These are phyloP conservation scores for Scaptomyza pallida DNA, from an alignment of 1,140 invertebrate genomes.

Conservation along the genomic window DNA sequence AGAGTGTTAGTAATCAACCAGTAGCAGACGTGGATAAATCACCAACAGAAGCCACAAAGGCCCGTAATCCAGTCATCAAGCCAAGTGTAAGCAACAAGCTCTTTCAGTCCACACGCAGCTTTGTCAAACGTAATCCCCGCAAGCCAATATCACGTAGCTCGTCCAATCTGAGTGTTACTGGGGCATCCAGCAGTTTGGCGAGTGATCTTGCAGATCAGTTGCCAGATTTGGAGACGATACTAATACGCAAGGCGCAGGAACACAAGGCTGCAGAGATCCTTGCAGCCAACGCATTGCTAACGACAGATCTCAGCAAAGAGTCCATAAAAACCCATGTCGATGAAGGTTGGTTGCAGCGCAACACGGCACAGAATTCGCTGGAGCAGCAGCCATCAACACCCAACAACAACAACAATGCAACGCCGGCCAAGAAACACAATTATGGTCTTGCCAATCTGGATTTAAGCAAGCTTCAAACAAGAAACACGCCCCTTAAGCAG, in stretches of 20 bases:
- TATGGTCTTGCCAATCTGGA: constrained; percentile 69
- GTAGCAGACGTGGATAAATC: constrained; percentile 28
- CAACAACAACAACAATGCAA: constrained; percentile 50
- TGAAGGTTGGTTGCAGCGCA: constrained; percentile 70
- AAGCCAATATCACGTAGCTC: constrained; percentile 86
- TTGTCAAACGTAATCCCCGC: constrained; percentile 89
- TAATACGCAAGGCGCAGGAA: constrained; percentile 76
- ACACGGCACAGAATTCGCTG: constrained; percentile 54
- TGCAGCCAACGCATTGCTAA: constrained; percentile 46
- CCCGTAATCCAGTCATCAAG: constrained; percentile 84
- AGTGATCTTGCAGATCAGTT: constrained; percentile 44
- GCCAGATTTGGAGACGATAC: constrained; percentile 79
- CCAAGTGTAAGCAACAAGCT: constrained; percentile 86
- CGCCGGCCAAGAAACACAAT: constrained; percentile 36
- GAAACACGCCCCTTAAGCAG: neutral
- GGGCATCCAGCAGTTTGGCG: neutral
- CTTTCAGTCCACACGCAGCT: constrained; percentile 87
- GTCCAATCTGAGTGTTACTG: constrained; percentile 17
- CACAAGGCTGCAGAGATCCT: constrained; percentile 51
- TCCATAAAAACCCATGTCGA: constrained; percentile 69
- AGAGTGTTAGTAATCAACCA: constrained; percentile 85
- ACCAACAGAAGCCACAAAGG: constrained; percentile 14
- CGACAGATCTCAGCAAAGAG: constrained; percentile 50
- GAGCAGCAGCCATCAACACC: constrained; percentile 16
- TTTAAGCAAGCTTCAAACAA: constrained; percentile 57